Base-by-base conservation (phyloP, 1,140 invertebrate genomes). In the Hydropsyche tenuis region DNA sequence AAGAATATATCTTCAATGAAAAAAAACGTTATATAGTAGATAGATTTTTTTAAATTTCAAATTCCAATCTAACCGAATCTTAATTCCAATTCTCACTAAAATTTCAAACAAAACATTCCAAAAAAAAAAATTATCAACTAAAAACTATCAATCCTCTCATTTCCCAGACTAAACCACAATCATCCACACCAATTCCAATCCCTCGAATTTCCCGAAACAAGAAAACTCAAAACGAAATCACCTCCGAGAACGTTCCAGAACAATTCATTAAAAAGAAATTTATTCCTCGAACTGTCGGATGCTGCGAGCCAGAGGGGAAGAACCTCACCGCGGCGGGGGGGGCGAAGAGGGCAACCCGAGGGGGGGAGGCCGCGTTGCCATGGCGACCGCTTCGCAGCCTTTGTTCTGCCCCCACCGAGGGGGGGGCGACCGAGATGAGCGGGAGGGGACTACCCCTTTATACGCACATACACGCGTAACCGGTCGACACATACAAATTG, bases 241-340 rank as follows among this genome's bases (percentile, higher is more conserved):
- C 71, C 71, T 73, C 43, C 37, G 69, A 75, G 74, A 75, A 72
- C 68, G 74, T 69, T 18, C 69, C 53, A 63, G 69, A 75, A 75
- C 69, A 75, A 72, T 75, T 75, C 71, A 73, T 76, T 76, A 76
- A 76, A 76, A 76, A 76, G 66, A 76, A 76, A 75, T 75, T 73
- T 76, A 69, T 64, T 51, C 66, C 45, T 27, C 64, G 48, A 53
- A 73, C 71, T 45, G 64, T 65, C 63, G 64, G 72, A 73, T 43
- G 72, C 62, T 68, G 72, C 25, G 12, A 7, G 45, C 30, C 9
- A 37, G 30, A 37, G 30, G 3, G 30, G 9, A 37, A 37, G 30
- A 37, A 5, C 4, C 46, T 3, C 46, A 16, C 46, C 46, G 46
- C 46, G 14, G 14, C 46, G 46, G 14, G 46, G 4, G 46, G 14